Evolutionary conservation across 2,113 vertebrate species (phyloP).

Genomic region (Himantopus leucocephalus): DNA sequence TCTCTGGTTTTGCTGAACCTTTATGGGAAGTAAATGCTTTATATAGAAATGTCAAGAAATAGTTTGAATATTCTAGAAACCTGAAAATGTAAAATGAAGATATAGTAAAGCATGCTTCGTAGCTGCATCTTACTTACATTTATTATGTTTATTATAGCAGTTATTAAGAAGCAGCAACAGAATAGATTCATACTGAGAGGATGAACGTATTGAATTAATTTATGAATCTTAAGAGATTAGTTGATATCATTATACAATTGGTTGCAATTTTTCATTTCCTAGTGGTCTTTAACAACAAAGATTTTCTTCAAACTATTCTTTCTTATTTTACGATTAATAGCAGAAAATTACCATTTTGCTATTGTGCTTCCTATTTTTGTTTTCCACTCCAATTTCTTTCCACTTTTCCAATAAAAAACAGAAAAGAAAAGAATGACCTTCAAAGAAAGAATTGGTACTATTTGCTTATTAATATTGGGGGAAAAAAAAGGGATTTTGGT

Average conservation of each 20-base stretch:
- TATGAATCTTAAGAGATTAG: conserved; percentile 10
- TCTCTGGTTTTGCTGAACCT: not conserved
- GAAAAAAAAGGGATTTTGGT: not conserved
- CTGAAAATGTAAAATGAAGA: not conserved
- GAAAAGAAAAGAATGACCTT: not conserved
- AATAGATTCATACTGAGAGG: conserved; percentile 12
- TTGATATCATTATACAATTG: not conserved
- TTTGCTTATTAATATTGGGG: not conserved
- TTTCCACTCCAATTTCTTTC: not conserved
- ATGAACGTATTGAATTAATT: not conserved
- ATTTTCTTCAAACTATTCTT: not conserved
- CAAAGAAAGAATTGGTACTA: not conserved
- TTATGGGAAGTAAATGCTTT: not conserved
- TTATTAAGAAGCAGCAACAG: not conserved
- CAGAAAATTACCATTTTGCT: not conserved
- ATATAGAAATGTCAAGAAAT: not conserved
- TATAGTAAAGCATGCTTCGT: not conserved
- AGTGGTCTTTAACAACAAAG: not conserved
- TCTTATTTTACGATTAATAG: not conserved
- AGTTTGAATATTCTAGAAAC: not conserved
- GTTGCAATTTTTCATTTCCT: conserved; percentile 21
- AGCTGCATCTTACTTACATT: not conserved
- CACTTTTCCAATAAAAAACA: not conserved
- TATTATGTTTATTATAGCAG: not conserved
- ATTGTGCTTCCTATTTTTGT: not conserved